Conservation (phyloP, 2,888 invertebrate species). For the Ochlodes sylvanus region DNA sequence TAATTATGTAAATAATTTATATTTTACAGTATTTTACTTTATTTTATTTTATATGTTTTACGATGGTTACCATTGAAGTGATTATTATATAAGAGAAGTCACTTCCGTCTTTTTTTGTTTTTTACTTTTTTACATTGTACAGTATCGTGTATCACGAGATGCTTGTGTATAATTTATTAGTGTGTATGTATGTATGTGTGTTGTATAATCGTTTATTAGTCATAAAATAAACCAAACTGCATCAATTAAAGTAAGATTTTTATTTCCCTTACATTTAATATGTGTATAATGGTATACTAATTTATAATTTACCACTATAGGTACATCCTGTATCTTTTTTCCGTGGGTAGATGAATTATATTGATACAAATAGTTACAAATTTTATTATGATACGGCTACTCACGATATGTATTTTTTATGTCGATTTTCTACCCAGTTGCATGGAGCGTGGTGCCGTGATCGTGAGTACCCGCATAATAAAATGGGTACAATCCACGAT, state of each 20-base stretch:
- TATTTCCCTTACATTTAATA: conserved; percentile 27
- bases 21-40: conserved; percentile 7
- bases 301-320: no score
- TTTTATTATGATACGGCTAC: no score
- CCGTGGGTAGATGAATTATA: no score
- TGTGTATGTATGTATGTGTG: conserved; percentile 49
- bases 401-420: no score
- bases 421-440: no score
- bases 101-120: conserved; percentile 34
- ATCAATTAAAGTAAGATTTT: conserved; percentile 40
- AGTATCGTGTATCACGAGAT: conserved; percentile 62
- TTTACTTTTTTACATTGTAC: conserved; percentile 46
- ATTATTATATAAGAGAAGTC: conserved; percentile 4
- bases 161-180: conserved; percentile 51
- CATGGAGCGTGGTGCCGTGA: no score
- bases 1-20: conserved; percentile 8
- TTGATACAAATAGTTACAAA: no score
- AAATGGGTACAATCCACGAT: no score
- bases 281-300: no score
- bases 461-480: no score
- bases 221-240: conserved; percentile 53
- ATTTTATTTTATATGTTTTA: background rate
- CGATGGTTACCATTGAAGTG: conserved; percentile 26
- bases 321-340: no score
- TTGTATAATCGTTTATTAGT: conserved; percentile 44